A percentile compares a stretch with the other conserved stretches of the same genome.
Conservation (phyloP, 2,797 vertebrate genomes). For the Potorous gilbertii region DNA sequence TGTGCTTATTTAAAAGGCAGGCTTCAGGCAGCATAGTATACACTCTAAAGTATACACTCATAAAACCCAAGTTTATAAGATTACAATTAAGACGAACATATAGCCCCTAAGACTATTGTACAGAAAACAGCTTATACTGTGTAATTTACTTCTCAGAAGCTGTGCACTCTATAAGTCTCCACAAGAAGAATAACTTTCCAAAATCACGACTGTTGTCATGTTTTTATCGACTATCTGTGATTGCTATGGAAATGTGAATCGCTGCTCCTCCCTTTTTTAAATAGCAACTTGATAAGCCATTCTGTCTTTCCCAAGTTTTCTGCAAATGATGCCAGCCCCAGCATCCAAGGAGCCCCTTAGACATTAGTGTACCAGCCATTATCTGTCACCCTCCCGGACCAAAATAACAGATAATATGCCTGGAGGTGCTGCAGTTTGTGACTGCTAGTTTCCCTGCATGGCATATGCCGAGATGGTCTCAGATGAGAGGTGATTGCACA, state of each 20-base stretch:
- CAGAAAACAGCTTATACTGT: constrained; percentile 35
- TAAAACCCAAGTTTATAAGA: background rate
- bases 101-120: constrained; percentile 19
- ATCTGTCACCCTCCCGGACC: constrained; percentile 81
- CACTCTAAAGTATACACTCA: background rate
- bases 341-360: constrained; percentile 76
- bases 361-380: constrained; percentile 80
- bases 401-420: constrained; percentile 86
- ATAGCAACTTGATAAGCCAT: constrained; percentile 61
- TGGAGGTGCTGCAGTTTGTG: constrained; percentile 81
- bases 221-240: constrained; percentile 61
- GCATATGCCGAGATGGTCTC: constrained; percentile 82
- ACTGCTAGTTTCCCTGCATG: constrained; percentile 80
- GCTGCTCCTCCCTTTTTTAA: constrained; percentile 31
- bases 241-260: constrained; percentile 70
- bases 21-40: background rate
- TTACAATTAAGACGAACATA: constrained; percentile 51
- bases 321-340: constrained; percentile 72
- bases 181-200: constrained; percentile 65
- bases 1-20: constrained; percentile 35
- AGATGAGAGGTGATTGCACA: constrained; percentile 86
- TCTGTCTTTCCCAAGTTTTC: constrained; percentile 68
- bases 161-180: constrained; percentile 61
- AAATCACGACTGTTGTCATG: constrained; percentile 64
- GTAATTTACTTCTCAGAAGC: constrained; percentile 50